Base-by-base conservation (phyloP, 2,113 vertebrate genomes). In the Herpetotheres cachinnans region DNA sequence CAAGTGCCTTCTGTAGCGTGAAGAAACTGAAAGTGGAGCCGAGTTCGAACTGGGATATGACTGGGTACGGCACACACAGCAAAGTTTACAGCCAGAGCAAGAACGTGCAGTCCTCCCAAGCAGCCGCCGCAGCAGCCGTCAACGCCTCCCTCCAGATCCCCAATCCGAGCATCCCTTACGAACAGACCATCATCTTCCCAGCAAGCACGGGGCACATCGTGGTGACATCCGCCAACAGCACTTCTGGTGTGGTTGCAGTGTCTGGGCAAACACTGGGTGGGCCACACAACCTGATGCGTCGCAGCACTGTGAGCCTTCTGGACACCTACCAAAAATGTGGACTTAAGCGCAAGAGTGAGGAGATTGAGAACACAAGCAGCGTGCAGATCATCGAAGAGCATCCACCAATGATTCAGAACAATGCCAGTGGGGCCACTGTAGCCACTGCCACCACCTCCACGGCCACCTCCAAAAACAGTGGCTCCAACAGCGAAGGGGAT, bases 1-100 rank as follows among this genome's bases (percentile, higher is more conserved):
- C 99, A 99, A 99, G 99, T 99, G 99, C 99, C 99, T 99, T 99
- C 99, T 99, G 99, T 99, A 99, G 99, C 97, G 99, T 99, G 99
- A 99, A 99, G 99, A 99, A 99, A 98, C 98, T 99, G 98, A 99
- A 99, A 99, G 99, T 99, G 97, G 99, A 99, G 99, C 99, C 99
- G 93, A 99, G 99, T 98, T 99, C 99, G 42, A 98, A 98, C 99
- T 99, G 99, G 99, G 99, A 99, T 99, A 99, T 99, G 99, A 99
- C 99, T 95, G 99, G 99, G 98, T 99, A 99, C 99, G 99, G 99
- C 98, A 98, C 99, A 84, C 99, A 99, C 98, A 98, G 99, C 98
- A 99, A 99, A 98, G 99, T 98, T 97, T 99, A 99, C 97, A 99
- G 98, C 98, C 99, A 99, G 98, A 99, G 98, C 98, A 99, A 99